Evolutionary conservation across 2,797 vertebrate species (phyloP), one percentile per base, ranked within the genome.

Genomic region (Eulemur rubriventer): DNA sequence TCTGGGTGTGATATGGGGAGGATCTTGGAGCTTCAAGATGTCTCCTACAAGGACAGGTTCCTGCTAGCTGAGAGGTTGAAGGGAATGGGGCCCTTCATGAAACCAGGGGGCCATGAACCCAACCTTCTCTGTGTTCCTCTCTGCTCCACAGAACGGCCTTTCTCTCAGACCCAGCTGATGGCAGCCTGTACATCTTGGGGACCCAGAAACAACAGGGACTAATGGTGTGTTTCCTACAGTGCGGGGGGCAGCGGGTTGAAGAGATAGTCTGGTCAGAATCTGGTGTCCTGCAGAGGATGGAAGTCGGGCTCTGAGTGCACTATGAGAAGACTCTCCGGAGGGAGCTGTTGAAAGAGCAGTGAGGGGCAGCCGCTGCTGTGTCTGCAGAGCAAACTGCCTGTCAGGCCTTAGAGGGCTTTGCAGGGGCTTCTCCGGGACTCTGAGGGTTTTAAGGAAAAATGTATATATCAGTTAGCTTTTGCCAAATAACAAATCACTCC

Each of bases 101-200:
- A 72, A 35, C 38, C 28, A 50, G 67, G 3, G 20, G 3, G 6
- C 7, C 43, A 2, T 20, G 33, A 3, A 8, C 63, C 48, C 17
- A 83, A 17, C 9, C 33, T 38, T 41, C 8, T 10, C 50, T 6
- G 13, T 9, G 3, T 48, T 89, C 41, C 85, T 73, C 80, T 95
- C 63, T 91, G 11, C 89, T 81, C 96, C 96, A 22, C 97, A 99
- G 99, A 96, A 99, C 99, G 0, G 99, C 99, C 1, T 99, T 99
- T 96, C 99, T 99, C 75, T 99, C 99, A 0, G 99, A 99, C 96
- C 99, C 99, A 70, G 99, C 99, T 1, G 99, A 99, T 17, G 99
- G 99, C 98, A 99, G 99, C 97, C 98, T 99, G 33, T 99, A 99
- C 48, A 97, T 99, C 55, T 97, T 99, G 90, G 99, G 99, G 57